A percentile compares a stretch with the other conserved stretches of the same genome.
These are phyloP conservation scores for Halichondria panicea DNA, from an alignment of 37 sponge, comb jelly and placozoan genomes.

Conservation along the genomic window DNA sequence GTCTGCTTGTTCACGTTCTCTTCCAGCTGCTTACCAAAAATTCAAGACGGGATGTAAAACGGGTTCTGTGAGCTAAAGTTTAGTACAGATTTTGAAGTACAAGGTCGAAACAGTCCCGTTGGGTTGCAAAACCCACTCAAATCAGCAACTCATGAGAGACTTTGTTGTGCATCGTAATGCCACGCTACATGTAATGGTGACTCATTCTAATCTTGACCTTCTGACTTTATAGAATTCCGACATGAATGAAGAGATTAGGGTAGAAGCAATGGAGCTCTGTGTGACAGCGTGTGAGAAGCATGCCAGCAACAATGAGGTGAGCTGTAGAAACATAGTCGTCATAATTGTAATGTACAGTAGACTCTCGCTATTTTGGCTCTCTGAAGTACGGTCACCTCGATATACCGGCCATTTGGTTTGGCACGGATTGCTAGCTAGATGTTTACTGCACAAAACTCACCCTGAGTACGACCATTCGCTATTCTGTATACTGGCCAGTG, in stretches of 20 bases:
- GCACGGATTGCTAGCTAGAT: too few species aligned
- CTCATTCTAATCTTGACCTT: not conserved
- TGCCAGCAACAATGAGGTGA: conserved; percentile 89
- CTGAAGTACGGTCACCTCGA: too few species aligned
- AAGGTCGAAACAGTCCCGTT: too few species aligned
- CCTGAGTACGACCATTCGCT: too few species aligned
- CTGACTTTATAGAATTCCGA: conserved; percentile 83
- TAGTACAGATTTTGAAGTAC: not conserved
- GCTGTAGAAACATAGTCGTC: too few species aligned
- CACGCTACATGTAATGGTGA: conserved; percentile 1
- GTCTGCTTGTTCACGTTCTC: not conserved
- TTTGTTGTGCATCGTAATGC: not conserved
- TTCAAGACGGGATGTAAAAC: too few species aligned
- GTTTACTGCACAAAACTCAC: too few species aligned
- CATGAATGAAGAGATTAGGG: conserved; percentile 97
- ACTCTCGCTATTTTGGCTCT: too few species aligned
- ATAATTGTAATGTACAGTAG: too few species aligned
- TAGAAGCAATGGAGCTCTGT: conserved; percentile 99
- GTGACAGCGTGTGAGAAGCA: conserved; percentile 99
- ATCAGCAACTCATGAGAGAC: not conserved
- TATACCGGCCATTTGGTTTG: too few species aligned
- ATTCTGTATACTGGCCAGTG: too few species aligned
- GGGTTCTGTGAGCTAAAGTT: too few species aligned
- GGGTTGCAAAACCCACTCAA: not conserved
- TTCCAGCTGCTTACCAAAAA: not conserved